Evolutionary conservation across 30 jellyfish, hydroid and myxozoan genomes (phyloP).

Genomic region (Sanderia malayensis): DNA sequence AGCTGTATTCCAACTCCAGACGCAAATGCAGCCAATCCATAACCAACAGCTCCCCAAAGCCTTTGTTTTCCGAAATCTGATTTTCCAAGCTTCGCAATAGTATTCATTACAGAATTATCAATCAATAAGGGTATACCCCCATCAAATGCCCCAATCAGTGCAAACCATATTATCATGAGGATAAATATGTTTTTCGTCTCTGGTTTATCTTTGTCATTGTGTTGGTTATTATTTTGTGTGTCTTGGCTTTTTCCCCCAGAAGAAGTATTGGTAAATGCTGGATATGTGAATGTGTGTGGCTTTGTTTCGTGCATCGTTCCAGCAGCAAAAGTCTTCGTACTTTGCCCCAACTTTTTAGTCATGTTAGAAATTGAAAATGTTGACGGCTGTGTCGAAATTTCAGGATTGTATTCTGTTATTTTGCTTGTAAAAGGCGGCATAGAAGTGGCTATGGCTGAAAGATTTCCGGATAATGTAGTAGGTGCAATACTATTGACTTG

Average conservation of each 20-base stretch:
- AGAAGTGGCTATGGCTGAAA: too few species aligned
- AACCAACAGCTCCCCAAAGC: conserved; percentile 84
- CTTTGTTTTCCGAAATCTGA: conserved; percentile 71
- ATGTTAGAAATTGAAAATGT: too few species aligned
- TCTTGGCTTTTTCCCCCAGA: background rate
- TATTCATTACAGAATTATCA: conserved; percentile 51
- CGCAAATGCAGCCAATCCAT: conserved; percentile 64
- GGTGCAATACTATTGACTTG: too few species aligned
- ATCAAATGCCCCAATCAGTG: conserved; percentile 65
- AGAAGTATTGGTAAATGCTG: too few species aligned
- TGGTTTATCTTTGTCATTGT: background rate
- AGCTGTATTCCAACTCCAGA: conserved; percentile 62
- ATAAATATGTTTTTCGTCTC: conserved; percentile 16
- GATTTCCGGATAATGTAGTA: too few species aligned
- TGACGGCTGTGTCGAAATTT: too few species aligned
- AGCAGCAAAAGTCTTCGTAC: too few species aligned
- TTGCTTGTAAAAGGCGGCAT: too few species aligned
- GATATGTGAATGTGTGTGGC: too few species aligned
- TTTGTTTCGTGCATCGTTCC: too few species aligned
- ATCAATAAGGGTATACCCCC: conserved; percentile 65
- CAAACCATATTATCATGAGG: conserved; percentile 49
- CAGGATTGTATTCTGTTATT: too few species aligned
- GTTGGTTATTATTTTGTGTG: background rate
- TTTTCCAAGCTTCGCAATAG: conserved; percentile 19
- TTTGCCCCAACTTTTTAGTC: too few species aligned